These are phyloP conservation scores for Diachrysia chrysitis DNA, from an alignment of 2,888 invertebrate species.

Conservation along the genomic window DNA sequence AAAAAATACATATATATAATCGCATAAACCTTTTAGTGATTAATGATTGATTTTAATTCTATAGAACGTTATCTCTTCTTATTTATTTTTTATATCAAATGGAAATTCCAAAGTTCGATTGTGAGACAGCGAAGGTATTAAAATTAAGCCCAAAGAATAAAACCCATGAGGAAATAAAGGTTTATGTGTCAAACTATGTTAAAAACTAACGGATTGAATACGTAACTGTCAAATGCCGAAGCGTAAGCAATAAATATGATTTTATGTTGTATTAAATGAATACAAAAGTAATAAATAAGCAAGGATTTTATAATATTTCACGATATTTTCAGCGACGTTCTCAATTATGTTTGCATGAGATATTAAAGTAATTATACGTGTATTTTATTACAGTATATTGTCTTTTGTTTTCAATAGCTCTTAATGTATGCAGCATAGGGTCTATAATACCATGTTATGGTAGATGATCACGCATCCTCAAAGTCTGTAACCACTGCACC, in stretches of 20 bases:
- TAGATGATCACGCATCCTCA: conserved; percentile 28
- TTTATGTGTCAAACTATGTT: conserved; percentile 38
- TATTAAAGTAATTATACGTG: conserved; percentile 11
- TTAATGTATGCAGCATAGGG: conserved; percentile 12
- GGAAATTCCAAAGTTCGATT: not conserved
- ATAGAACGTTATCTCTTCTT: not conserved
- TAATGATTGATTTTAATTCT: too few species aligned
- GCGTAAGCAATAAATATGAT: conserved; percentile 8
- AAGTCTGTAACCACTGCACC: conserved; percentile 50
- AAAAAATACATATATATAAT: not conserved
- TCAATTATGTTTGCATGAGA: not conserved
- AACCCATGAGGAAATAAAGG: conserved; percentile 11
- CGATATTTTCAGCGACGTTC: conserved; percentile 23
- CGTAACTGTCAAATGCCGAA: conserved; percentile 25
- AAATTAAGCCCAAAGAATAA: not conserved
- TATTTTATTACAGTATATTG: conserved; percentile 18
- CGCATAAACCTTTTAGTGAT: too few species aligned
- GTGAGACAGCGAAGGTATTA: not conserved
- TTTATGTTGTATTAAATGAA: conserved; percentile 9
- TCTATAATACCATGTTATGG: conserved; percentile 20
- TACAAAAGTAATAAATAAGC: not conserved
- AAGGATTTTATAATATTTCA: not conserved
- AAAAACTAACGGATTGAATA: conserved; percentile 23
- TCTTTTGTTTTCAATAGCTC: conserved; percentile 14
- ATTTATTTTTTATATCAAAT: not conserved